These are phyloP conservation scores for Tenrec ecaudatus DNA, from an alignment of 2,113 vertebrate species.

Conservation along the genomic window DNA sequence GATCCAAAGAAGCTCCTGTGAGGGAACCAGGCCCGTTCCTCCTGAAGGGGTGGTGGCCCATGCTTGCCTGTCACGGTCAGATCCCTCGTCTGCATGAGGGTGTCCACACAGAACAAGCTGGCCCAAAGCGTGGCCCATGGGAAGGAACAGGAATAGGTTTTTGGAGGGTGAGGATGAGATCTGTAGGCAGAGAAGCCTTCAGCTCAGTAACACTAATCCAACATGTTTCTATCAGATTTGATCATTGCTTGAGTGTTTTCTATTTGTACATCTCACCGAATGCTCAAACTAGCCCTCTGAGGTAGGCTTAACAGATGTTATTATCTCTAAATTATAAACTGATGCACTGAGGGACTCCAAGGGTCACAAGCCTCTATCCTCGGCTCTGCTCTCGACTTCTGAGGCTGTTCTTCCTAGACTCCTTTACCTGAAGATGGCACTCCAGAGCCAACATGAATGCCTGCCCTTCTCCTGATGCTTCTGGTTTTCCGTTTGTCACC, in stretches of 20 bases:
- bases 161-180: neutral
- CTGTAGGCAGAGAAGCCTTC: neutral
- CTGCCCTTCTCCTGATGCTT: neutral
- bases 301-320: neutral
- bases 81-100: constrained; percentile 48
- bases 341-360: neutral
- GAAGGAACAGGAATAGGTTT: constrained; percentile 1
- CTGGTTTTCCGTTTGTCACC: neutral
- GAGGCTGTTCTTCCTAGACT: neutral
- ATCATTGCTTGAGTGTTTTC: constrained; percentile 5
- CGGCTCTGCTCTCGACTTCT: neutral
- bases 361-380: constrained; percentile 1
- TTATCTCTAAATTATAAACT: neutral
- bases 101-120: constrained; percentile 40
- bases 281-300: constrained; percentile 5
- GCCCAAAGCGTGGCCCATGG: neutral
- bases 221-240: neutral
- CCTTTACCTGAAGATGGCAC: neutral
- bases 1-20: neutral
- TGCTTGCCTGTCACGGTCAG: constrained; percentile 44
- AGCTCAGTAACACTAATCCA: neutral
- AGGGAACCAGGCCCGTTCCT: neutral
- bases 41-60: neutral
- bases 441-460: neutral
- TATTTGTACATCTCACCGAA: neutral